Percentiles rank a stretch among this genome's conserved stretches.
phyloP scores from a whole-genome alignment of 2,797 vertebrate species.

The Clarias laeviceps region DNA sequence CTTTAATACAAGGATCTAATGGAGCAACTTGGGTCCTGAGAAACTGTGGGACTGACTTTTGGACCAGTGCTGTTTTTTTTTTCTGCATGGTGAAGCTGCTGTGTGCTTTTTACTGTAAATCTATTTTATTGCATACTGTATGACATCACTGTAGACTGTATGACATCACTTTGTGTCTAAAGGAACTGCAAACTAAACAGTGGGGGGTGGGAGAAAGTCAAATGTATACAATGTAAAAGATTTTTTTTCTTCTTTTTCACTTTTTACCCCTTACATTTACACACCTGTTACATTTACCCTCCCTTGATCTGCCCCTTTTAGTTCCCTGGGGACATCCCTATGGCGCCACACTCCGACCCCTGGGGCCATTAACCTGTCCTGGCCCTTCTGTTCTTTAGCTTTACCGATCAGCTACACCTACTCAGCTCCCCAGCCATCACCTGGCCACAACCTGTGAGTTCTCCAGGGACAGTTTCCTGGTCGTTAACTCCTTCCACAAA shows the following conservation, averaged over 20 bases:
- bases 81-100: slow-evolving; percentile 6
- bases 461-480: not conserved
- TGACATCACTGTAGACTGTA: not conserved
- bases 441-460: not conserved
- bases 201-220: not conserved
- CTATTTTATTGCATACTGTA: not conserved
- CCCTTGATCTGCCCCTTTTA: not conserved
- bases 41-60: not conserved
- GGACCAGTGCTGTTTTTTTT: not conserved
- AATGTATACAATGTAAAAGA: too few species aligned
- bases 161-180: slow-evolving; percentile 1
- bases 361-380: too few species aligned
- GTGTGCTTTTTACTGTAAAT: not conserved
- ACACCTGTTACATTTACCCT: not conserved
- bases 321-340: not conserved
- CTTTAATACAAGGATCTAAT: too few species aligned
- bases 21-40: too few species aligned
- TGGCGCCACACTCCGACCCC: not conserved
- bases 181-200: not conserved
- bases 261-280: not conserved
- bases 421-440: not conserved
- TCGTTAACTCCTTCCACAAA: not conserved
- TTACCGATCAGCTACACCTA: not conserved
- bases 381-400: not conserved
- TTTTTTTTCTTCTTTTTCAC: not conserved